Base-by-base conservation (phyloP, 2,797 vertebrate genomes). In the Chromobotia macracanthus region DNA sequence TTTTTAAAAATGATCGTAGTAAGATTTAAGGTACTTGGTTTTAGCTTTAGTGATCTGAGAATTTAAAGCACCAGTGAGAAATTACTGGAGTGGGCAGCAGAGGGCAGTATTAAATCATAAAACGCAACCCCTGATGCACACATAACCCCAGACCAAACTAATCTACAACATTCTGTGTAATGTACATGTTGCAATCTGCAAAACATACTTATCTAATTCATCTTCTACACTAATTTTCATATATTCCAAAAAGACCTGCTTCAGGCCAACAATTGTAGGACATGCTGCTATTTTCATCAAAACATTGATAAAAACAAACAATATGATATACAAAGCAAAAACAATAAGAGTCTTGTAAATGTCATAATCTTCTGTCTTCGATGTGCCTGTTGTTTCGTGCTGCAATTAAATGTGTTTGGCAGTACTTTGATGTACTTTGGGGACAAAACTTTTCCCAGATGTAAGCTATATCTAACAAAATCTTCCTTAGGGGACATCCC, bases 71-170 rank as follows among this genome's bases (percentile, higher is more conserved):
- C 50, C 35, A 19, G 16, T 19, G 53, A n/a, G 13, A 41, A 64
- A 58, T 44, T 3, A n/a, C 11, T n/a, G 2, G 18, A 15, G 10
- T 61, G 21, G 66, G 56, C 83, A 82, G 68, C 55, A 84, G 77
- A 70, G 77, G 77, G 64, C 23, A 67, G 15, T 31, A 66, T 3
- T 38, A 25, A 4, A 69, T 53, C 11, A 53, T 18, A 53, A 67
- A 67, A 51, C 53, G 46, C n/a, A 31, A 19, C 5, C 7, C 11
- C 31, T 41, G 5, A 7, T 31, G 12, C 50, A 67, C 13, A 38
- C 3, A 31, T 3, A 31, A 31, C 5, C 31, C 31, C 31, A 31
- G 31, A 31, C 31, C 31, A 31, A 31, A 5, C 31, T 31, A 31
- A 31, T 16, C 48, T 5, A 31, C 31, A 10, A 60, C 0, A 0